Base-by-base conservation (phyloP, 2,888 invertebrate species). In the Eugnorisma glareosa region DNA sequence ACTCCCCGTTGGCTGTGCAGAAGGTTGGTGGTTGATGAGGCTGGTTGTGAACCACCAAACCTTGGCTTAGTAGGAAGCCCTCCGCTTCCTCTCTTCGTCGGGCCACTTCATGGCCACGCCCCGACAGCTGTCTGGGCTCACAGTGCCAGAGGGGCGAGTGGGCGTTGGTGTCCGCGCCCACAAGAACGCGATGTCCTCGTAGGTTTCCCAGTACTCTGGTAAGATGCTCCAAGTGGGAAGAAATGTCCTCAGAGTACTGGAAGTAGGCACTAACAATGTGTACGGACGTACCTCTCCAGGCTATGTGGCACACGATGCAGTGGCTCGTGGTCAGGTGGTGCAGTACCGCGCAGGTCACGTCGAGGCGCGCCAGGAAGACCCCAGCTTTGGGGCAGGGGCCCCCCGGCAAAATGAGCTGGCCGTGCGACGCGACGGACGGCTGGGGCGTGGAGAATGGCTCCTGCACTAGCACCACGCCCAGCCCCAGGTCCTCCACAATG, bases 381-480 rank as follows among this genome's bases (percentile, higher is more conserved):
- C 63, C 63, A 0, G 40, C 37, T 13, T 68, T 72, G 2, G 72
- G 35, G 13, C 8, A 3, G 18, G 8, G 11, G 3, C 63, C 67
- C 24, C 10, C 35, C 0, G 45, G 35, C 0, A 61, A 1, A 0
- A 61, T 35, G 0, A 66, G 40, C 5, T 43, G 66, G 18, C 7
- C 2, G 28, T 40, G 64, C 5, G 40, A 7, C 5, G n/a, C n/a
- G 0, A 7, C 8, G 0, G 51, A n/a, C 1, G 13, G n/a, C 24
- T n/a, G 57, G 48, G n/a, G 7, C 10, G 31, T 10, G 15, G 63
- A 21, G 31, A 88, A 86, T 35, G 86, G 88, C 68, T 90, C 89
- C 67, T 89, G 89, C 0, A 88, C 83, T 3, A n/a, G n/a, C n/a
- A n/a, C n/a, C n/a, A n/a, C n/a, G n/a, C n/a, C n/a, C n/a, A n/a